Percentiles rank a stretch among this genome's conserved stretches.
These are phyloP conservation scores for Tragelaphus scriptus DNA, from an alignment of 2,113 vertebrate genomes.

Conservation along the genomic window DNA sequence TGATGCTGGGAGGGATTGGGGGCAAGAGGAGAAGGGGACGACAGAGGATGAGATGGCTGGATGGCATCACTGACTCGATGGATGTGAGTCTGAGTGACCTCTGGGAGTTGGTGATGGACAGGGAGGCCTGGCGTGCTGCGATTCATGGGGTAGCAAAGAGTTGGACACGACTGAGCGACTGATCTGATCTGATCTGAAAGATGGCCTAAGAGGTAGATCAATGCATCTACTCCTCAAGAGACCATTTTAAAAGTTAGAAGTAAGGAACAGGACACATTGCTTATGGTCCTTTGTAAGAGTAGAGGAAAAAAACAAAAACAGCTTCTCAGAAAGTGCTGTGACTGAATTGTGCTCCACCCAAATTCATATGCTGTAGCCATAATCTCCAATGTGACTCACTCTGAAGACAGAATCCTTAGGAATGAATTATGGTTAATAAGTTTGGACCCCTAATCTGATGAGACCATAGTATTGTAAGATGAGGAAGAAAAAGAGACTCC, in stretches of 20 bases:
- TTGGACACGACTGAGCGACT: too few species aligned
- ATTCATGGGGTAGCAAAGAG: too few species aligned
- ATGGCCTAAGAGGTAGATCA: not conserved
- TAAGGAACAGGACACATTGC: not conserved
- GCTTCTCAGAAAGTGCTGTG: not conserved
- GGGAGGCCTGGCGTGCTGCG: too few species aligned
- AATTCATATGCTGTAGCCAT: not conserved
- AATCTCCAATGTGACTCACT: not conserved
- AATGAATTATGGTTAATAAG: not conserved
- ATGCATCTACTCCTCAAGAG: not conserved
- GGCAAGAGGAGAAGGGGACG: too few species aligned
- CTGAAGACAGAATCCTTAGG: not conserved
- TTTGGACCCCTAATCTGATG: not conserved
- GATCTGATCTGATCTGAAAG: not conserved
- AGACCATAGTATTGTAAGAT: not conserved
- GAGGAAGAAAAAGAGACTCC: not conserved
- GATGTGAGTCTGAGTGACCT: too few species aligned
- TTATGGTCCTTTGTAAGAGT: not conserved
- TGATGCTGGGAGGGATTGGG: too few species aligned
- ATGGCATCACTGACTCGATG: too few species aligned
- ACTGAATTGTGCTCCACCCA: not conserved
- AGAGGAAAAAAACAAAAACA: not conserved
- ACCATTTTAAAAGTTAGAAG: not conserved
- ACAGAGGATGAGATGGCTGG: too few species aligned
- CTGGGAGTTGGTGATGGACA: too few species aligned